phyloP scores from a whole-genome alignment of 2,888 invertebrate genomes.

The Epinotia demarniana region DNA sequence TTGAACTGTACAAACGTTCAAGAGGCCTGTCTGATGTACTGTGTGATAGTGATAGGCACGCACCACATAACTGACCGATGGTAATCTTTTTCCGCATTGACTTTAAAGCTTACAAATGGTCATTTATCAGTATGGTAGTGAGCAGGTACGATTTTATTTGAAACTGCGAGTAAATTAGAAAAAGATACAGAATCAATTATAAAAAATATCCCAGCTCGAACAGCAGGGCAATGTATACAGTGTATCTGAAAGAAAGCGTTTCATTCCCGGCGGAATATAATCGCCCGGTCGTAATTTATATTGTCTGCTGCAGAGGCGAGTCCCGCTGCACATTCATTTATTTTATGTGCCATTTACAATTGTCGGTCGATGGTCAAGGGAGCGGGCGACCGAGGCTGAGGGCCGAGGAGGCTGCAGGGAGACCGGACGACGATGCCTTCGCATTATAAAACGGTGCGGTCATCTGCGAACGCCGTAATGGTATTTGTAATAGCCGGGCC shows the following conservation, averaged over 20 bases:
- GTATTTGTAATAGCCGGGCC: slow-evolving; percentile 80
- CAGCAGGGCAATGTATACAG: slow-evolving; percentile 47
- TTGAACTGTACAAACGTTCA: too few relatives aligned
- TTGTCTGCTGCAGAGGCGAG: slow-evolving; percentile 86
- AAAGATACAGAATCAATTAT: not conserved
- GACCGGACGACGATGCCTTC: slow-evolving; percentile 75
- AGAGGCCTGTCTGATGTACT: too few relatives aligned
- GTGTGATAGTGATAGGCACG: too few relatives aligned
- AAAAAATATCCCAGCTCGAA: not conserved
- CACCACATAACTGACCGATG: too few relatives aligned
- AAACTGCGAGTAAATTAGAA: not conserved
- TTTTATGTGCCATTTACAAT: slow-evolving; percentile 86
- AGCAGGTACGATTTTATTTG: not conserved
- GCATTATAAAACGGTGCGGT: slow-evolving; percentile 85
- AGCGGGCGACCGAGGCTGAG: slow-evolving; percentile 61
- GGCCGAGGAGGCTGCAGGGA: slow-evolving; percentile 62
- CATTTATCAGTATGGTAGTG: too few relatives aligned
- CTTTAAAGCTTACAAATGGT: too few relatives aligned
- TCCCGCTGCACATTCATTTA: slow-evolving; percentile 86
- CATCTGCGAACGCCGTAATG: slow-evolving; percentile 83
- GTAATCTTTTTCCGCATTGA: too few relatives aligned
- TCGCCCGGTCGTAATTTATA: slow-evolving; percentile 86
- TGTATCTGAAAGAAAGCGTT: slow-evolving; percentile 82
- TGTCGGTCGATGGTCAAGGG: slow-evolving; percentile 86
- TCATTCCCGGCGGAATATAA: slow-evolving; percentile 85